These are phyloP conservation scores for Lynx canadensis DNA, from an alignment of 2,113 vertebrate genomes.

Conservation along the genomic window DNA sequence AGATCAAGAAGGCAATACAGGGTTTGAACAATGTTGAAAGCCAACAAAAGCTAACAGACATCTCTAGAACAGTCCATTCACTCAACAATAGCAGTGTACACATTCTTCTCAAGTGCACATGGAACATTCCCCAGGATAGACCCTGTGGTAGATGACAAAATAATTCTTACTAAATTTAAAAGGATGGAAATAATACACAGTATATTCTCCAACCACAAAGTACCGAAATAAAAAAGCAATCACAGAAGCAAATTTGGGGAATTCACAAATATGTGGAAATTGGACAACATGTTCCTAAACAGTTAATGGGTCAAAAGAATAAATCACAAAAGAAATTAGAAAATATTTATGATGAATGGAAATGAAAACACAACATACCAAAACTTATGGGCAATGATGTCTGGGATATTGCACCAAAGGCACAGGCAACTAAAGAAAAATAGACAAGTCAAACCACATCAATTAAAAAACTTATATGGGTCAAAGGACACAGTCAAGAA, in stretches of 20 bases:
- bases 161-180: neutral
- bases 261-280: neutral
- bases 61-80: neutral
- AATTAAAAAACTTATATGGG: neutral
- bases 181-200: neutral
- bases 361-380: neutral
- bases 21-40: neutral
- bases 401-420: neutral
- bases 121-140: neutral
- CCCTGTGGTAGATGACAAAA: neutral
- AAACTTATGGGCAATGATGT: neutral
- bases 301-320: neutral
- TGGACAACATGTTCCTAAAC: neutral
- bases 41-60: neutral
- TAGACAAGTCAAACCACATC: neutral
- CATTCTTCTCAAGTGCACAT: neutral
- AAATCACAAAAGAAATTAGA: neutral
- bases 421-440: neutral
- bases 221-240: neutral
- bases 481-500: neutral
- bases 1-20: neutral
- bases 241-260: neutral
- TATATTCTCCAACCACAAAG: neutral
- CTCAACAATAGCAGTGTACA: neutral
- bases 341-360: neutral